phyloP scores from a whole-genome alignment of 2,888 invertebrate species.

The Noctua comes region DNA sequence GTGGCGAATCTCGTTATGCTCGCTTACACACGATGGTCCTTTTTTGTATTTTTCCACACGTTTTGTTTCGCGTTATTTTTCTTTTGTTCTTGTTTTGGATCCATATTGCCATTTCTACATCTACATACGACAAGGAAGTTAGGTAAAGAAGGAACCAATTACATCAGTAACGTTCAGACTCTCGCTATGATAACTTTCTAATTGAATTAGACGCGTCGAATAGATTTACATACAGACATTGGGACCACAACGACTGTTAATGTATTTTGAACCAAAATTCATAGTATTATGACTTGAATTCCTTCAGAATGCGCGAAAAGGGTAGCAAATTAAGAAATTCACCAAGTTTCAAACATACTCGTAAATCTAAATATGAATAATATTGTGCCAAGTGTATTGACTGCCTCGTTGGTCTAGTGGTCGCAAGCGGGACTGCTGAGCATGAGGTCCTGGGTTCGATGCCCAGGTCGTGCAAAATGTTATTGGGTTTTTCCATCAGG shows the following conservation, averaged over 20 bases:
- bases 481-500: too few relatives aligned
- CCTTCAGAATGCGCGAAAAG: neutral
- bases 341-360: neutral
- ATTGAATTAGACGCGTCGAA: conserved; percentile 6
- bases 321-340: conserved; percentile 8
- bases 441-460: too few relatives aligned
- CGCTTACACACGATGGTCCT: neutral
- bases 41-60: neutral
- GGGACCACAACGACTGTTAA: neutral
- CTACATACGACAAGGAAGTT: neutral
- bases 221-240: conserved; percentile 23
- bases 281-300: neutral
- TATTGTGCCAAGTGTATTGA: neutral
- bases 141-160: neutral
- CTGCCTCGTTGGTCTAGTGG: too few relatives aligned
- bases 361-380: conserved; percentile 24
- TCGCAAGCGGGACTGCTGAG: too few relatives aligned
- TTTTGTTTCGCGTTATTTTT: neutral
- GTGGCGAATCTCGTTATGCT: conserved; percentile 14
- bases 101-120: neutral
- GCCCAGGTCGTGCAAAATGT: too few relatives aligned
- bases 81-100: neutral
- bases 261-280: conserved; percentile 3
- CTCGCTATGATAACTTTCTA: neutral
- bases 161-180: neutral